Percentiles rank a stretch among this genome's conserved stretches.
These are phyloP conservation scores for Grantiella picta DNA, from an alignment of 2,113 vertebrate genomes.

Conservation along the genomic window DNA sequence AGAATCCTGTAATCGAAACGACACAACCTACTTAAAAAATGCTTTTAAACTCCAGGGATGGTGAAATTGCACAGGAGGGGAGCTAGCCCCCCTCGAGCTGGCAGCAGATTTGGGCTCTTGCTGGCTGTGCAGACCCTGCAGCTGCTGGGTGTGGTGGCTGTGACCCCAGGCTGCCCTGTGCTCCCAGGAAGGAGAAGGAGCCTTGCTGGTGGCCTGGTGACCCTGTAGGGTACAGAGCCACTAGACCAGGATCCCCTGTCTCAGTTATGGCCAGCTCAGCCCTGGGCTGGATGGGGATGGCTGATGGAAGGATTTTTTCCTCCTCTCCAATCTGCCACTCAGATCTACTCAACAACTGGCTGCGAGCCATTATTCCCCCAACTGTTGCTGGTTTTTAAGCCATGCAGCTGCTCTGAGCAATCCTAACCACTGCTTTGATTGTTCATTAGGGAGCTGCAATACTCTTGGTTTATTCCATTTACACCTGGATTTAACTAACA, in stretches of 20 bases:
- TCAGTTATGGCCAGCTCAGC: background rate
- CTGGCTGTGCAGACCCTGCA: background rate
- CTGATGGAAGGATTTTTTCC: background rate
- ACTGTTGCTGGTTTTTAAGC: slow-evolving; percentile 44
- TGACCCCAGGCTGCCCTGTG: background rate
- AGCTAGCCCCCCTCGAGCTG: background rate
- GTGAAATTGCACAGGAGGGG: background rate
- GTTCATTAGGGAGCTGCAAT: slow-evolving; percentile 45
- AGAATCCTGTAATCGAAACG: background rate
- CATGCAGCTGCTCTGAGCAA: slow-evolving; percentile 9
- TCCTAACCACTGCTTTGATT: slow-evolving; percentile 21
- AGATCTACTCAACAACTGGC: background rate
- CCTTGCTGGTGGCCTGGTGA: background rate
- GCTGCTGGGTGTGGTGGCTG: background rate
- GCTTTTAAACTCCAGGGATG: background rate
- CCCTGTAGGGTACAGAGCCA: background rate
- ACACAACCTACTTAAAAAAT: background rate
- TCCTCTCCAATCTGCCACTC: background rate
- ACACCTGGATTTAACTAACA: slow-evolving; percentile 13
- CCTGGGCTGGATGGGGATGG: accelerated
- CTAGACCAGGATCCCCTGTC: accelerated
- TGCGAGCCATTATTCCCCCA: slow-evolving; percentile 1
- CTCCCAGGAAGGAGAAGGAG: background rate
- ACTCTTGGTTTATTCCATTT: slow-evolving; percentile 18
- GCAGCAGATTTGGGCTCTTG: background rate